These are phyloP conservation scores for Brachionus angularis DNA, from an alignment of 1,140 invertebrate species.

Conservation along the genomic window DNA sequence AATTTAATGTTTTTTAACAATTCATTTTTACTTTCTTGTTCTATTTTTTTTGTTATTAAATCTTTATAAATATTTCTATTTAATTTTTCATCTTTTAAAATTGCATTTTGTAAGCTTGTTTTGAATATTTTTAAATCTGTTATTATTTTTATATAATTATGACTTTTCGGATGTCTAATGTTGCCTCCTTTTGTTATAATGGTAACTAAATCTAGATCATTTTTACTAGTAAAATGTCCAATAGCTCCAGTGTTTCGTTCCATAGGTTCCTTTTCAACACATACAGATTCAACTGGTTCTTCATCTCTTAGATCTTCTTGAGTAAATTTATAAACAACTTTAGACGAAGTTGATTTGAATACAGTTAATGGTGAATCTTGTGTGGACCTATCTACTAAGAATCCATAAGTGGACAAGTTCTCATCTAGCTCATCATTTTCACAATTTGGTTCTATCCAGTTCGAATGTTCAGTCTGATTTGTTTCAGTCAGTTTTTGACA, in stretches of 20 bases:
- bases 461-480: not conserved
- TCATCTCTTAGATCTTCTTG: not conserved
- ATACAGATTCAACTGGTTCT: too few species aligned
- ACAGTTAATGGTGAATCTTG: not conserved
- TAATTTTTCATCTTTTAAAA: not conserved
- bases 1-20: too few species aligned
- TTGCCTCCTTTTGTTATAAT: not conserved
- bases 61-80: not conserved
- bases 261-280: constrained; percentile 2
- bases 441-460: not conserved
- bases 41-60: not conserved
- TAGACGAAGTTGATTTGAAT: not conserved
- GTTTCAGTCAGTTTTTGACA: not conserved
- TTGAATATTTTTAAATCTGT: not conserved
- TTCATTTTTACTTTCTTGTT: not conserved
- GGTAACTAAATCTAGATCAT: not conserved
- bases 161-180: not conserved
- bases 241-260: constrained; percentile 2
- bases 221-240: constrained; percentile 3
- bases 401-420: not conserved
- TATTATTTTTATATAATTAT: not conserved
- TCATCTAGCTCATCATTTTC: not conserved
- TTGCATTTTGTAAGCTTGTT: not conserved
- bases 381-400: not conserved
- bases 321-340: not conserved